Evolutionary conservation across 2,113 vertebrate species (phyloP), one percentile per base, ranked within the genome.

Genomic region (Corynorhinus townsendii): DNA sequence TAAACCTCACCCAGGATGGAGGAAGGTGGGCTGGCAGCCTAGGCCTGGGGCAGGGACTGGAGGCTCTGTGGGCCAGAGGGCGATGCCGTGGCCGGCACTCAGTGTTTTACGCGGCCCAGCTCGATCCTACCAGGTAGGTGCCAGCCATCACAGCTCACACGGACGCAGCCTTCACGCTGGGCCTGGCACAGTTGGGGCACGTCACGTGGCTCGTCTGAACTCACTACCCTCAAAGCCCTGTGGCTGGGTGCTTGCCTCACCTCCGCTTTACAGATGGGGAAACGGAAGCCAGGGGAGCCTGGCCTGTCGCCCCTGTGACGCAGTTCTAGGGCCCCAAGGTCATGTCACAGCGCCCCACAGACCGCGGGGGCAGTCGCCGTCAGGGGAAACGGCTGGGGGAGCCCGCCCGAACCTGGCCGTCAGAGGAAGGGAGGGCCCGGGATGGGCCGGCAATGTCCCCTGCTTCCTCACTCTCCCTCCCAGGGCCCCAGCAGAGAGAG

Each of bases 321-420:
- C 30, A 85, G 56, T 22, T 73, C 38, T 43, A 14, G 1, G 84
- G 86, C 30, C 33, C 72, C 64, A 77, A 92, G 89, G 85, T 94
- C 77, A 88, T 1, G 52, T 64, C 40, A 20, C 66, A 87, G 66
- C n/a, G 1, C 22, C 40, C 20, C 7, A 15, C 14, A 86, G 64
- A 75, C 45, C 26, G 24, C 0, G 0, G 54, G 72, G 84, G 52
- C 17, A 5, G 45, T 40, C 28, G 59, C 15, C 71, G 35, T 49
- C 81, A 88, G 59, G 77, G 95, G 90, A 93, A 96, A 79, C 84
- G 75, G 82, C 45, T 59, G 52, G 66, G 71, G 22, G n/a, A 38
- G 4, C 1, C 22, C 6, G 89, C 45, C 68, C 47, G n/a, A 56
- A 38, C n/a, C 33, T 9, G 54, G 76, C 69, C 30, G 52, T 35